phyloP scores from a whole-genome alignment of 2,888 invertebrate genomes.

The Ischnura elegans region DNA sequence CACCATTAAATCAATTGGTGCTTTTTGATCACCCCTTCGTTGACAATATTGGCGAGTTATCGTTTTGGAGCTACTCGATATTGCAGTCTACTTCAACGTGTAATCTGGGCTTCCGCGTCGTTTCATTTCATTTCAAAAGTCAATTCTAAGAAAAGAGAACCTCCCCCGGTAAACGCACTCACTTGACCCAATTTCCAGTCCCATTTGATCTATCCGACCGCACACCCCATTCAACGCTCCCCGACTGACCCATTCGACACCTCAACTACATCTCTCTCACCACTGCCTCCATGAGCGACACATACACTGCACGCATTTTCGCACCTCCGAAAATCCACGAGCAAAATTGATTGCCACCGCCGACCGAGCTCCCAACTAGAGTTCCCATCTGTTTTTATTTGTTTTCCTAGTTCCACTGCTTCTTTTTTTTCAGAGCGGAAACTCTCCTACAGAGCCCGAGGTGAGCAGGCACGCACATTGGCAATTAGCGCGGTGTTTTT shows the following conservation, averaged over 20 bases:
- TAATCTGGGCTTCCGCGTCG: too few species aligned
- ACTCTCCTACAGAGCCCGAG: neutral
- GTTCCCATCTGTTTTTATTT: neutral
- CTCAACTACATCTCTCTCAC: too few species aligned
- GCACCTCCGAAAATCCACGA: neutral
- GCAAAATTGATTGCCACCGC: neutral
- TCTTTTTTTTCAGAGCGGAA: neutral
- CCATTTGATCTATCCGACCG: neutral
- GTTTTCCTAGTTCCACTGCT: neutral
- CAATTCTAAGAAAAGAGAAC: too few species aligned
- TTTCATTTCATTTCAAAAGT: too few species aligned
- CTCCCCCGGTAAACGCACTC: too few species aligned
- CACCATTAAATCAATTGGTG: too few species aligned
- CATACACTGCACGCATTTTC: neutral
- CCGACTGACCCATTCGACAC: too few species aligned
- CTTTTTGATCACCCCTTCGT: too few species aligned
- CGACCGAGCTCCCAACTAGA: neutral
- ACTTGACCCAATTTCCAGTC: neutral
- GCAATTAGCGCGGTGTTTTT: neutral
- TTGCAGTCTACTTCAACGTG: too few species aligned
- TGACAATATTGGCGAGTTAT: too few species aligned
- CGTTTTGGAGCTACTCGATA: too few species aligned
- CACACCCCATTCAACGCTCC: neutral
- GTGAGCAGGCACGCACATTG: neutral
- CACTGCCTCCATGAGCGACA: too few species aligned